Evolutionary conservation across 2,113 vertebrate genomes (phyloP), one percentile per base, ranked within the genome.

Genomic region (Sprattus sprattus): DNA sequence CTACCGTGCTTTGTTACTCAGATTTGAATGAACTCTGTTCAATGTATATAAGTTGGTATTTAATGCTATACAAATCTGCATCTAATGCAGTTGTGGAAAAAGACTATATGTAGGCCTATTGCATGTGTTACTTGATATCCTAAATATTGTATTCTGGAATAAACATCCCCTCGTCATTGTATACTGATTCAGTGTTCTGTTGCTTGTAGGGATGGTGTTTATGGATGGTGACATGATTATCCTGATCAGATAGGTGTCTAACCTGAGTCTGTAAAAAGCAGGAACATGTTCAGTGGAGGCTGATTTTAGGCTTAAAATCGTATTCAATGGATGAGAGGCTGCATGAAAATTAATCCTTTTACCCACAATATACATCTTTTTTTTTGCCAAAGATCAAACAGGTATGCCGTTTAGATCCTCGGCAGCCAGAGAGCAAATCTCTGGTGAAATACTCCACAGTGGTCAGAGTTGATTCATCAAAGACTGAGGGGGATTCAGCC

Each of bases 381-480:
- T 81, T 52, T 20, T 11, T 4, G 2, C 1, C 45, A 39, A 78
- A 32, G 25, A 78, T 78, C 25, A 78, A 78, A 78, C 71, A 78
- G 71, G 71, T 78, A 60, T 78, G 71, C 71, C 71, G 39, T 15
- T 78, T 78, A 78, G 71, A 78, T 78, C 28, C 28, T 92, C 39
- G 93, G 93, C 93, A 92, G 89, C 90, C 90, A 90, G 44, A 91
- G 89, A 92, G 89, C 90, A 92, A 89, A 91, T 92, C 91, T 93
- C 91, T 88, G 84, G 89, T 92, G 92, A 93, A 93, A 91, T 91
- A 91, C 89, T 92, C 91, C 92, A 92, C 92, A 92, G 92, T 92
- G 92, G 89, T 91, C 89, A 87, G 89, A 93, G 93, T 94, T 94
- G 94, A 93, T 93, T 93, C 92, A 91, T 94, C 92, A 91, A 89